phyloP scores from a whole-genome alignment of 2,113 vertebrate species.

The Cariama cristata region DNA sequence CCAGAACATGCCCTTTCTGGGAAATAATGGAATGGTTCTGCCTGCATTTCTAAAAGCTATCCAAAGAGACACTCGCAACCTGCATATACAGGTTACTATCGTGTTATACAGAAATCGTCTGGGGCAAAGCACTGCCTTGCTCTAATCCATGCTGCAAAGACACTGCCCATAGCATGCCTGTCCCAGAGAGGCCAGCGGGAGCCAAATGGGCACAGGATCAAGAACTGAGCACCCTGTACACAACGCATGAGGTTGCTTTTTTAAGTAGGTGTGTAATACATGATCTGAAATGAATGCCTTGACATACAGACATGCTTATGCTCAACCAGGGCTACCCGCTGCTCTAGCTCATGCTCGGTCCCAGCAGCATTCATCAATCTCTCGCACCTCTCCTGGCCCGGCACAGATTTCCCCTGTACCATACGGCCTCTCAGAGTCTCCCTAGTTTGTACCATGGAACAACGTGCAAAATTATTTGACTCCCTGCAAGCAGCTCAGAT shows the following conservation, averaged over 20 bases:
- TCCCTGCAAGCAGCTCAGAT: neutral
- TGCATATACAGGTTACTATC: accelerated
- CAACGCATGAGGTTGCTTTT: neutral
- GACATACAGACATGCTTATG: accelerated
- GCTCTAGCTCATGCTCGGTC: neutral
- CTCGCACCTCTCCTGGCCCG: neutral
- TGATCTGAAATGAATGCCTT: neutral
- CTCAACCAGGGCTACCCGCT: neutral
- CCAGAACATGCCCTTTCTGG: neutral
- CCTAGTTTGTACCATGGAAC: neutral
- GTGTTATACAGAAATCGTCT: accelerated
- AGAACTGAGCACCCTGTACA: neutral
- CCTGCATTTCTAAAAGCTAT: neutral
- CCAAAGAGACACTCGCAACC: neutral
- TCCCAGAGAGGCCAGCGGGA: neutral
- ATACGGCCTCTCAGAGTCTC: neutral
- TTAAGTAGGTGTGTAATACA: neutral
- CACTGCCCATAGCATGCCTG: neutral
- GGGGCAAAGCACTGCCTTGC: neutral
- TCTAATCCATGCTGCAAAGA: neutral
- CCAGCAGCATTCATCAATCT: neutral
- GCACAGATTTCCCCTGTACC: neutral
- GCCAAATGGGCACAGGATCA: neutral
- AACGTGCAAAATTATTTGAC: neutral
- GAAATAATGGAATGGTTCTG: neutral